Evolutionary conservation across 2,888 invertebrate genomes (phyloP), one percentile per base, ranked within the genome.

Genomic region (Dryocosmus kuriphilus): DNA sequence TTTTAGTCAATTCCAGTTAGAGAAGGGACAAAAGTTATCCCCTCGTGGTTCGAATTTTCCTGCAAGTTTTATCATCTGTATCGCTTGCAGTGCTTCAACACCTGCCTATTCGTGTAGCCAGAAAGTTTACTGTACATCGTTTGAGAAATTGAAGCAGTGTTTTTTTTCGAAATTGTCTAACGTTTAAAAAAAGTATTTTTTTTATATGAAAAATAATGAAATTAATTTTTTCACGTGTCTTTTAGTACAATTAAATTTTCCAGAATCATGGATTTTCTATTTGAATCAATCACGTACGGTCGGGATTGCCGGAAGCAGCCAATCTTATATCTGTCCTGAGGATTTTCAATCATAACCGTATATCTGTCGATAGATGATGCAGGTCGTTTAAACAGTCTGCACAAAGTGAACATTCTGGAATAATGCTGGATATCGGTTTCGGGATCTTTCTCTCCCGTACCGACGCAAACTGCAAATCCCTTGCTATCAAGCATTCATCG

Each of bases 21-120:
- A 80, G 73, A 27, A 22, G 76, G 78, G 79, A 79, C 79, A 71
- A 81, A 81, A 85, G 78, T 82, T 84, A 79, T 76, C 81, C 78
- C 78, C 57, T 84, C 85, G 85, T 76, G 86, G 86, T 85, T 83
- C 86, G 86, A 84, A 85, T 87, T 87, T 87, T 85, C 85, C 55
- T 74, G 79, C 82, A 89, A 89, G 88, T 89, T 89, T 86, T 86
- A 88, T 88, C 88, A 89, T 89, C 87, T 88, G 88, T 89, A 86
- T 85, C 85, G 85, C 85, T 86, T 86, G 82, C 84, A 85, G 83
- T 89, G 89, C 89, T 85, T 85, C 85, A 83, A 86, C 88, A 88
- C 88, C 88, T 86, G 88, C 88, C 88, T 74, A 57, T 79, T 65
- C 27, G 61, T n/a, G 38, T n/a, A 41, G 24, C 55, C 35, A 73